A percentile compares a stretch with the other conserved stretches of the same genome.
These are phyloP conservation scores for Pissodes strobi DNA, from an alignment of 1,140 invertebrate genomes.

Conservation along the genomic window DNA sequence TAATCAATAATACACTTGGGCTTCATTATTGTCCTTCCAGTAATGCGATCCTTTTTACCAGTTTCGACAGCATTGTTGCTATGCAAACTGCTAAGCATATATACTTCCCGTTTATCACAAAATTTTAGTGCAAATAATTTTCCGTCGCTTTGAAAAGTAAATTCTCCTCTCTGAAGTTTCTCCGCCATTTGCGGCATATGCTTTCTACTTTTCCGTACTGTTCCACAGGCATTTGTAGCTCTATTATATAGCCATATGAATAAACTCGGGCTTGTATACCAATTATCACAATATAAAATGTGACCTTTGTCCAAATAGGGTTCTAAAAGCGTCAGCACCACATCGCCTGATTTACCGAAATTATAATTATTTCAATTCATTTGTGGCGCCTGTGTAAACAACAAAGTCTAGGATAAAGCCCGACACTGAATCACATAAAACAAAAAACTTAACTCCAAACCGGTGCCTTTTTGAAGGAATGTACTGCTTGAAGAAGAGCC, in stretches of 20 bases:
- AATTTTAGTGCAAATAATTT: conserved; percentile 46
- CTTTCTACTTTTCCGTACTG: too few relatives aligned
- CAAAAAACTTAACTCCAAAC: conserved; percentile 30
- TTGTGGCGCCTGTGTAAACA: conserved; percentile 13
- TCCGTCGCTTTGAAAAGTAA: conserved; percentile 13
- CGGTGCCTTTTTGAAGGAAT: conserved; percentile 49
- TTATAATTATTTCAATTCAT: neutral
- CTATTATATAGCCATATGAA: conserved; percentile 28
- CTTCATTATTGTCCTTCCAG: conserved; percentile 37
- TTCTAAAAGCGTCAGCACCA: conserved; percentile 48
- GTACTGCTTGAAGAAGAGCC: conserved; percentile 52
- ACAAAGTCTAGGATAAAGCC: conserved; percentile 25
- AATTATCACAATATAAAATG: conserved; percentile 52
- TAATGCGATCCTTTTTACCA: conserved; percentile 26
- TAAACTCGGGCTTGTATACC: conserved; percentile 34
- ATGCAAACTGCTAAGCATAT: conserved; percentile 44
- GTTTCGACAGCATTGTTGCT: conserved; percentile 16
- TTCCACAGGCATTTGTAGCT: conserved; percentile 41
- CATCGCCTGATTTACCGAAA: conserved; percentile 42
- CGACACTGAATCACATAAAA: conserved; percentile 11
- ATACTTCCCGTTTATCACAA: conserved; percentile 45
- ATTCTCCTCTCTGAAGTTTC: conserved; percentile 27
- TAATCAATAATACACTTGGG: conserved; percentile 50
- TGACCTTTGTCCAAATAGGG: conserved; percentile 48
- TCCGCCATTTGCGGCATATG: conserved; percentile 41